These are phyloP conservation scores for Melanchra persicariae DNA, from an alignment of 2,888 invertebrate genomes.

Conservation along the genomic window DNA sequence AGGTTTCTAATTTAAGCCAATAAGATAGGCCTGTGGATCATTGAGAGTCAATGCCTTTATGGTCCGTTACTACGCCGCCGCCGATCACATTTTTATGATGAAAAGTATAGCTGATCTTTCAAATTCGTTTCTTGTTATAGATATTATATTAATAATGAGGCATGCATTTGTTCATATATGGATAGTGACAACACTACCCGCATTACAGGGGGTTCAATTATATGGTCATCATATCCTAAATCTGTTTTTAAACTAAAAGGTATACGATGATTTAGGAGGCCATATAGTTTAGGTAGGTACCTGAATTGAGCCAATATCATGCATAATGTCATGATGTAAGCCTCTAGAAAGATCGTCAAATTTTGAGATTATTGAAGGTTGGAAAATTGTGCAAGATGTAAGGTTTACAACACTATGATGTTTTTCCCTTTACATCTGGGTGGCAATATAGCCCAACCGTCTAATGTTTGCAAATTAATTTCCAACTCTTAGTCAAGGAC, in stretches of 20 bases:
- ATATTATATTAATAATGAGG: neutral
- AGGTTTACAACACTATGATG: conserved; percentile 1
- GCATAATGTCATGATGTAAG: neutral
- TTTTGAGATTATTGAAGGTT: neutral
- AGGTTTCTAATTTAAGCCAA: neutral
- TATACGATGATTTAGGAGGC: neutral
- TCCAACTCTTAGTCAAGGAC: conserved; percentile 9
- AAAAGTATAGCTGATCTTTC: neutral
- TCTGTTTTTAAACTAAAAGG: neutral
- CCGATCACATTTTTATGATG: neutral
- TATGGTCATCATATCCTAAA: neutral
- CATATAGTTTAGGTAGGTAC: neutral
- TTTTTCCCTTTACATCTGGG: conserved; percentile 11
- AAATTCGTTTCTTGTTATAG: no score
- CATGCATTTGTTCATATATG: neutral
- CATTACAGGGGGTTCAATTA: neutral
- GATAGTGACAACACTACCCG: neutral
- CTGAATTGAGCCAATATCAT: neutral
- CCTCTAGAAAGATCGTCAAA: neutral
- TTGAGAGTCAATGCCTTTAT: neutral
- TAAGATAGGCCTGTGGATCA: neutral
- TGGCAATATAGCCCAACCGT: conserved; percentile 1
- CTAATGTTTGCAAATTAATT: conserved; percentile 26
- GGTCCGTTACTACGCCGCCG: no score
- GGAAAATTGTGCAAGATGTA: neutral